These are phyloP conservation scores for Oligia strigilis DNA, from an alignment of 2,888 invertebrate species.

Conservation along the genomic window DNA sequence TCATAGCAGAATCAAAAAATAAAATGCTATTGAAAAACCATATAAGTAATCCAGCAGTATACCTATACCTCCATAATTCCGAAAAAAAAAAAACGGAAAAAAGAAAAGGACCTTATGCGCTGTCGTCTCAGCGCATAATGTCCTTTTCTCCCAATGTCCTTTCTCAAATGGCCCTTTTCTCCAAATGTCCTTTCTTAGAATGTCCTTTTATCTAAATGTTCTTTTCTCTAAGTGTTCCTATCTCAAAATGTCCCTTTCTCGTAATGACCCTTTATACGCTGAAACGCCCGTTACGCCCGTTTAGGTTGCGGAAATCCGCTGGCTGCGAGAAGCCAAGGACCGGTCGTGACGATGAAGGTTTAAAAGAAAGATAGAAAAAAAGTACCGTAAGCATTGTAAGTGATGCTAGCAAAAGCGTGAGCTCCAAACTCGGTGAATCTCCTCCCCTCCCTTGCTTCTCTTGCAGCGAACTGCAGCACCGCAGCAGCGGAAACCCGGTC, in stretches of 20 bases:
- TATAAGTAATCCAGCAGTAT: background rate
- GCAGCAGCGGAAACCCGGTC: conserved; percentile 85
- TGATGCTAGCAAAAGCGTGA: conserved; percentile 86
- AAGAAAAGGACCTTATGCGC: too few relatives aligned
- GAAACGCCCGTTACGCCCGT: too few relatives aligned
- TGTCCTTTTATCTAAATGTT: too few relatives aligned
- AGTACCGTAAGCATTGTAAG: conserved; percentile 85
- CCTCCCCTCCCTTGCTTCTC: conserved; percentile 85
- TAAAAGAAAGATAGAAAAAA: conserved; percentile 22
- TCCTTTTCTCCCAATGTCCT: too few relatives aligned
- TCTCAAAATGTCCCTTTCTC: too few relatives aligned
- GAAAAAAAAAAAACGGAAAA: too few relatives aligned
- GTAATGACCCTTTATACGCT: too few relatives aligned
- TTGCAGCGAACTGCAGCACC: conserved; percentile 85
- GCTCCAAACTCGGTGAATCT: conserved; percentile 85
- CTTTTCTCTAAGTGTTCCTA: too few relatives aligned
- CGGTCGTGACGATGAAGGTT: background rate
- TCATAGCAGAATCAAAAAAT: background rate
- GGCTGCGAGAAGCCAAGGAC: background rate
- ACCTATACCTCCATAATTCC: background rate
- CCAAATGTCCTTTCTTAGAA: too few relatives aligned
- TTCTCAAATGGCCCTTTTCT: too few relatives aligned
- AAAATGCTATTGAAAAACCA: background rate
- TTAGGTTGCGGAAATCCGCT: background rate
- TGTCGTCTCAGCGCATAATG: too few relatives aligned